Base-by-base conservation (phyloP, 2,888 invertebrate genomes). In the Drosophila parthenogenetica region DNA sequence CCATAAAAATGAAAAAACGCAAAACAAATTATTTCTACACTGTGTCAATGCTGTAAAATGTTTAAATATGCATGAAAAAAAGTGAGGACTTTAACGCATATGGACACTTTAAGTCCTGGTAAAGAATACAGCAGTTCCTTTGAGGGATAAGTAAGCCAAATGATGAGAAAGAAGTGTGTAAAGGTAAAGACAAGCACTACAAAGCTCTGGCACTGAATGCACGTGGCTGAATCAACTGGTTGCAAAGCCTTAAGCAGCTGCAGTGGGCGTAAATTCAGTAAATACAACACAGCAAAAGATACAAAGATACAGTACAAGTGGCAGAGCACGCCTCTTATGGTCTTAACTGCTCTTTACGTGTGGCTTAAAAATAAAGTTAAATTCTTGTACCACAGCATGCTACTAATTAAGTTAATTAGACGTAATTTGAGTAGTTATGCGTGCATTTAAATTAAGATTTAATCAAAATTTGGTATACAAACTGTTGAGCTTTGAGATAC, bases 161-260 rank as follows among this genome's bases (percentile, higher is more conserved):
- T 19, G n/a, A 2, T 8, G 19, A 37, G 50, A 19, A n/a, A 39
- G 14, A 5, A n/a, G 14, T 22, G 22, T 22, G n/a, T 16, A 55
- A 22, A 53, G 62, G 46, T 37, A 57, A 72, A 59, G 0, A 2
- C 16, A 17, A 32, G 35, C 16, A 29, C 3, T 35, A 35, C 13
- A 35, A 40, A 35, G 3, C 37, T 51, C 17, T 37, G 13, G 10
- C 16, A 37, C 25, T 43, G 5, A 29, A 10, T 57, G 49, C 57
- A 63, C 37, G 25, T 62, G 40, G 13, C 55, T 58, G 29, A 29
- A 64, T 76, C 77, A 67, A 79, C 77, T 79, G 67, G 77, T 79
- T 76, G 80, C 80, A 39, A 42, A 14, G 11, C 7, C 40, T 10
- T 32, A 35, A 40, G 19, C 54, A 22, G 7, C 37, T 39, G 43